Base-by-base conservation (phyloP, 1,140 invertebrate species). In the Hycleus cichorii region DNA sequence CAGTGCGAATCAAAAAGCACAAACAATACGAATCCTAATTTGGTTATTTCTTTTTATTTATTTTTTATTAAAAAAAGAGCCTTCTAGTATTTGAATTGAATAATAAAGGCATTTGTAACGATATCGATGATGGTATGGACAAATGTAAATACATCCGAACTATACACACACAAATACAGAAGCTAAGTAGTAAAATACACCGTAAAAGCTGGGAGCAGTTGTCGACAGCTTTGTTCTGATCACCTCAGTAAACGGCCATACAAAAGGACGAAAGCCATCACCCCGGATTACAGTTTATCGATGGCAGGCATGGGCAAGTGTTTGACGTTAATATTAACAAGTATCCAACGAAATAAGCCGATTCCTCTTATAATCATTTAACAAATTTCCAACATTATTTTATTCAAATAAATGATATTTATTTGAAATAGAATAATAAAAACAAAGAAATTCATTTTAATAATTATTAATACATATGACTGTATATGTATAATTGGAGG, bases 101-200 rank as follows among this genome's bases (percentile, higher is more conserved):
- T 12, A 48, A 48, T 12, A 26, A 24, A 18, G 18, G 32, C 32
- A 32, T 32, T 3, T 32, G 32, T 32, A 32, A 7, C 32, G 32
- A 32, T 32, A 32, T 32, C 42, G 38, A 25, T 49, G 47, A 25
- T n/a, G 38, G 52, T 43, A 49, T 6, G 46, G 32, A n/a, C 47
- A 46, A 44, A 46, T 44, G 39, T 27, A 42, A 53, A 57, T 59
- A 62, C 49, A 64, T 44, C 53, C 43, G 47, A 53, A 47, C 50
- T 60, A 63, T 55, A 63, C 58, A 63, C n/a, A 4, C 32, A 32
- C 32, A 18, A 18, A 18, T 18, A 32, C 32, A 32, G 32, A 32
- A 32, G 58, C 46, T 65, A 65, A 65, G 64, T 58, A 65, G 49
- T 65, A 65, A 65, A 65, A 65, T 63, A 65, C 64, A 65, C 64